Conservation (phyloP, 2,888 invertebrate genomes). For the Belgica antarctica region DNA sequence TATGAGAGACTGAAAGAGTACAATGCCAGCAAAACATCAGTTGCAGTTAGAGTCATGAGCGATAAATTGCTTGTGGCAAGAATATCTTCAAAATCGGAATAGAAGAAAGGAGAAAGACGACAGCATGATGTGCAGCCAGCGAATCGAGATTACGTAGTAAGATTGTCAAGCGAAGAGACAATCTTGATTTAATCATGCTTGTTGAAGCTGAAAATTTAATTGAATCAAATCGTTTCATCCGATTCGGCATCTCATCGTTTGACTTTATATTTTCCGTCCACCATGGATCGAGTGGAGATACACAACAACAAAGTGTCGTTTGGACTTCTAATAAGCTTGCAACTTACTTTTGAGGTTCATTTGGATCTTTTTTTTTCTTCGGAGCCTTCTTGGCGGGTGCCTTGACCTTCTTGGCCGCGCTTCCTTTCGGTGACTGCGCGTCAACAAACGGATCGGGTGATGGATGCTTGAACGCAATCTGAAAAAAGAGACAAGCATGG, state of each 20-base stretch:
- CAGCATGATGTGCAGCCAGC: not conserved
- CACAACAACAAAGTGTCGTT: too few relatives aligned
- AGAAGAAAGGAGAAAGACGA: not conserved
- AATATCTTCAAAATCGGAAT: conserved; percentile 29
- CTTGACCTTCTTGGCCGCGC: conserved; percentile 62
- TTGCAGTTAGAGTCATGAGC: conserved; percentile 38
- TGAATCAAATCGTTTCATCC: conserved; percentile 29
- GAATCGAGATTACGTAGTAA: not conserved
- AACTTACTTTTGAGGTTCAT: conserved; percentile 91
- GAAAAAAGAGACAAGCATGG: conserved; percentile 12
- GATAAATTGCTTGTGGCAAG: conserved; percentile 43
- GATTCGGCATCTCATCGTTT: too few relatives aligned
- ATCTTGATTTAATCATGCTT: conserved; percentile 22
- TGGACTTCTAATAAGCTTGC: not conserved
- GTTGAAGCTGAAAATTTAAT: conserved; percentile 36
- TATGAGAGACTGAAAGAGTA: not conserved
- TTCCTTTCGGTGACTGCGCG: conserved; percentile 45
- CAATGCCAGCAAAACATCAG: conserved; percentile 28
- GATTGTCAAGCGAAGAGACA: not conserved
- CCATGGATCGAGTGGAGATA: too few relatives aligned
- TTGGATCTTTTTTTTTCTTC: conserved; percentile 83
- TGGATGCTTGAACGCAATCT: conserved; percentile 28
- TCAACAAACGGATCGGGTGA: not conserved
- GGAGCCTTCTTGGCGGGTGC: conserved; percentile 76
- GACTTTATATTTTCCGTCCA: too few relatives aligned